A percentile compares a stretch with the other conserved stretches of the same genome.
These are phyloP conservation scores for Leucoraja ocellata DNA, from an alignment of 2,797 vertebrate species.

Conservation along the genomic window DNA sequence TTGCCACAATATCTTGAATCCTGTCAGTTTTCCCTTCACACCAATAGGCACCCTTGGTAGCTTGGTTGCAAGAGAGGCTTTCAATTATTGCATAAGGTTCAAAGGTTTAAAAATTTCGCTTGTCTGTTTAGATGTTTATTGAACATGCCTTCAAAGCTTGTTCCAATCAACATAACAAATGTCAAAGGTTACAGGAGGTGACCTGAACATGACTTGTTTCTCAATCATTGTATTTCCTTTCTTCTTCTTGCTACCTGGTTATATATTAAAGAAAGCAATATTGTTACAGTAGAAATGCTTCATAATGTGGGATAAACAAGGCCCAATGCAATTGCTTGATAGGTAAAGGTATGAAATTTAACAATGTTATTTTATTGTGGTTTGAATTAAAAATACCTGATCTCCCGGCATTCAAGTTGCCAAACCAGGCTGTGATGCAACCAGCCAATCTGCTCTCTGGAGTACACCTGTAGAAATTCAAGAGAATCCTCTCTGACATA, in stretches of 20 bases:
- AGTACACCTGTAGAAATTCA: no score
- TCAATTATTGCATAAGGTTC: background rate
- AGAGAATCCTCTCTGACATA: no score
- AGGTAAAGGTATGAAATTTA: background rate
- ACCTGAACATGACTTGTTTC: conserved; percentile 40
- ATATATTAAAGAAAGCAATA: background rate
- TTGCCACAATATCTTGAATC: background rate
- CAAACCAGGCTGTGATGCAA: no score
- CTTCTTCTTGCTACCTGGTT: background rate
- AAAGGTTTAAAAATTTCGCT: background rate
- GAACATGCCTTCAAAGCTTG: conserved; percentile 46
- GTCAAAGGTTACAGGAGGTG: conserved; percentile 44
- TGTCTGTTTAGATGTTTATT: conserved; percentile 32
- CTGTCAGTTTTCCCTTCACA: background rate
- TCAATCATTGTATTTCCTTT: conserved; percentile 39
- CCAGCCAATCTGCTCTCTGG: no score
- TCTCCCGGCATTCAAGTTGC: no score
- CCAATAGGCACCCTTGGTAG: background rate
- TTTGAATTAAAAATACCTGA: background rate
- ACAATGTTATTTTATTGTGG: background rate
- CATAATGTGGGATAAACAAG: background rate
- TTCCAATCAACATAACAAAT: conserved; percentile 56
- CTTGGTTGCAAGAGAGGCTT: background rate
- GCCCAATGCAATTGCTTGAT: background rate
- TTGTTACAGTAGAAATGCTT: background rate